Evolutionary conservation across 2,888 invertebrate genomes (phyloP).

Genomic region (Neoscelio sp.): DNA sequence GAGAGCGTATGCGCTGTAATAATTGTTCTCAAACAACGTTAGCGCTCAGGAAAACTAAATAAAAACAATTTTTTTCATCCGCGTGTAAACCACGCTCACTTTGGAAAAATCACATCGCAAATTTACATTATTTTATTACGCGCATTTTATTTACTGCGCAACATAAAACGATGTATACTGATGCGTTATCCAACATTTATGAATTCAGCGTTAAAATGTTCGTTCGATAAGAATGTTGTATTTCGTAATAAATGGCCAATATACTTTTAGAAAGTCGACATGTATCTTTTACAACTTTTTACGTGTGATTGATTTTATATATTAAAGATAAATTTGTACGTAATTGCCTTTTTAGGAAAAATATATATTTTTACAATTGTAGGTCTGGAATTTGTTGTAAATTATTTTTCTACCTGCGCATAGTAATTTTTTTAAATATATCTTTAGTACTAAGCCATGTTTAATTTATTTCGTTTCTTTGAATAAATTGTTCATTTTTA

Average conservation of each 20-base stretch:
- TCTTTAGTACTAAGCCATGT: no score
- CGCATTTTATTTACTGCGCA: conserved; percentile 48
- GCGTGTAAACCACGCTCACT: conserved; percentile 35
- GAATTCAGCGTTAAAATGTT: conserved; percentile 31
- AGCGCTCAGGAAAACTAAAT: conserved; percentile 44
- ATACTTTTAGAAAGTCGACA: conserved; percentile 9
- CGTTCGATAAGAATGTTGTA: conserved; percentile 25
- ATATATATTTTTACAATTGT: neutral
- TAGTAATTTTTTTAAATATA: no score
- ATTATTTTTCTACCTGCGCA: no score
- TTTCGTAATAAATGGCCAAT: conserved; percentile 11
- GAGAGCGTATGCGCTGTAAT: conserved; percentile 53
- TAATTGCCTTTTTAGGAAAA: neutral
- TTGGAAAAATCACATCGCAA: conserved; percentile 32
- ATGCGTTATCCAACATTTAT: conserved; percentile 25
- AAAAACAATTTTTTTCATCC: conserved; percentile 56
- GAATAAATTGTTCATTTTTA: no score
- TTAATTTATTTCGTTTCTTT: no score
- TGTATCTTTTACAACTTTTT: neutral
- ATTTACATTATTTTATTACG: conserved; percentile 58
- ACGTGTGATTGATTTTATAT: neutral
- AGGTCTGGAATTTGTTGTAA: no score
- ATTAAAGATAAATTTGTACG: neutral
- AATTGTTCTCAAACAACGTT: conserved; percentile 63
- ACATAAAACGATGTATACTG: conserved; percentile 36